Evolutionary conservation across 2,113 vertebrate genomes (phyloP), one percentile per base, ranked within the genome.

Genomic region (Ciconia boyciana): DNA sequence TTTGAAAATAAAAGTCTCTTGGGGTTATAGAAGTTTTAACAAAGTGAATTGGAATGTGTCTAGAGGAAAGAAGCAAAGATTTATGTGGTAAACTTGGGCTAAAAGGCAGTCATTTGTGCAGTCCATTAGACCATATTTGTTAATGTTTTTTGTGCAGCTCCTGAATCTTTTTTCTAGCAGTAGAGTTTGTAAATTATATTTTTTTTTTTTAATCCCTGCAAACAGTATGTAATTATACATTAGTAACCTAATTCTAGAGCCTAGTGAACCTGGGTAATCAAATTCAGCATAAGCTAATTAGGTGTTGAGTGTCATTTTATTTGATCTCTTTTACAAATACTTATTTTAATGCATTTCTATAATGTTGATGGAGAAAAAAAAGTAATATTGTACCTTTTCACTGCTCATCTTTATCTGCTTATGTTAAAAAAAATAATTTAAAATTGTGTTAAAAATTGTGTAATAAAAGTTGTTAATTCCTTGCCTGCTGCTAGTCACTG

Each of bases 1-100:
- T 97, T 93, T 94, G 74, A 96, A 98, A 96, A 82, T 82, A 86
- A 91, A 93, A 94, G 43, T 65, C 80, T 92, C 66, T 85, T 79
- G 70, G 65, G 66, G 21, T 93, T 95, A 80, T 48, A 85, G 26
- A 41, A 90, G 26, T 39, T 96, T 90, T 68, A 91, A 94, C 70
- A 94, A 85, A 90, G 57, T 88, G 66, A 89, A 94, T 61, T 94
- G 90, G 51, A 86, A 92, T 75, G 54, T 86, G 62, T n/a, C 52
- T 94, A 49, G 34, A 83, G 49, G 87, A 90, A 94, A 95, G 85
- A 68, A 83, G 36, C 5, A 81, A 84, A 83, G n/a, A 66, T 91
- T 90, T 89, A 54, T 55, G 43, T 10, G 24, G 43, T 52, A 92
- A 87, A 51, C 17, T 13, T 58, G 29, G 72, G 29, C 34, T 87